Percentiles rank a stretch among this genome's conserved stretches.
Conservation (phyloP, 2,113 vertebrate genomes). For the Pseudorasbora parva region DNA sequence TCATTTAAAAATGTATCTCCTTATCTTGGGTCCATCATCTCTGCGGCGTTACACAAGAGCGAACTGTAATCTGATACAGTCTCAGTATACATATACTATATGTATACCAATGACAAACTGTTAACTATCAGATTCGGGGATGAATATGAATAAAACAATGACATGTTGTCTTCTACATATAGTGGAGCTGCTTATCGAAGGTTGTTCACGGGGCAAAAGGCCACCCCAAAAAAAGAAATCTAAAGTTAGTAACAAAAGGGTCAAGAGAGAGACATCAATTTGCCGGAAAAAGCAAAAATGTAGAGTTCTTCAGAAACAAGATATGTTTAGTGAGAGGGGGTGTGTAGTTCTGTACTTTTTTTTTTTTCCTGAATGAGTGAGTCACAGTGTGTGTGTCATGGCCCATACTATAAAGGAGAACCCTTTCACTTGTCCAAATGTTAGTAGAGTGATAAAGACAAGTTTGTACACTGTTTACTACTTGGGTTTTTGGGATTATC, state of each 20-base stretch:
- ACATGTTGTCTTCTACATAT: background rate
- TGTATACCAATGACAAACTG: background rate
- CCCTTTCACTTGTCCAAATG: slow-evolving; percentile 53
- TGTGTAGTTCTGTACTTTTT: slow-evolving; percentile 34
- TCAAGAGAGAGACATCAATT: background rate
- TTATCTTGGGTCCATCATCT: background rate
- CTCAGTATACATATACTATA: background rate
- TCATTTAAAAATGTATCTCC: background rate
- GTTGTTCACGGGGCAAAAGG: background rate
- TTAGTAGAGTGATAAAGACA: slow-evolving; percentile 58
- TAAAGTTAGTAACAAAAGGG: background rate
- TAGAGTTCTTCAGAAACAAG: slow-evolving; percentile 40
- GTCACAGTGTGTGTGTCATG: slow-evolving; percentile 59
- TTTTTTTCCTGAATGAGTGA: slow-evolving; percentile 56
- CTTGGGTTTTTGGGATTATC: slow-evolving; percentile 39
- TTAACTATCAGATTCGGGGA: background rate
- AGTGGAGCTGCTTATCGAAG: background rate
- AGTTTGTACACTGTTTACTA: slow-evolving; percentile 44
- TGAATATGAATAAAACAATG: background rate
- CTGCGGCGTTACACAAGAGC: background rate
- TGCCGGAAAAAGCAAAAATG: slow-evolving; percentile 18
- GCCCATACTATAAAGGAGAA: slow-evolving; percentile 59
- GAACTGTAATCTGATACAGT: background rate
- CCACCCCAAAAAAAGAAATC: background rate
- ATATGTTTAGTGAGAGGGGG: slow-evolving; percentile 26